Evolutionary conservation across 2,888 invertebrate genomes (phyloP).

Genomic region (Harpalus rubripes): DNA sequence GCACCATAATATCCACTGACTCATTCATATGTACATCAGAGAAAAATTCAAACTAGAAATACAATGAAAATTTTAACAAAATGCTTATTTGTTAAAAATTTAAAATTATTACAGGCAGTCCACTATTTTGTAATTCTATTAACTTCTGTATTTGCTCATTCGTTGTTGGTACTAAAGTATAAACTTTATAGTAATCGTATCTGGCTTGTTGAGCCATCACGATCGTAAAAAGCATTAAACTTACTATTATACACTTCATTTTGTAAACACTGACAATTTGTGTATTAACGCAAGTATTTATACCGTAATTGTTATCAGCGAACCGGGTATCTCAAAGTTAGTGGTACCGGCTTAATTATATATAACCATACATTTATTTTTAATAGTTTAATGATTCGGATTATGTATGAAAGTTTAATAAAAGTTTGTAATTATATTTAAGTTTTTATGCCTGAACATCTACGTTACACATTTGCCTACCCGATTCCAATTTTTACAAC

Average conservation of each 20-base stretch:
- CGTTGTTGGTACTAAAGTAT: neutral
- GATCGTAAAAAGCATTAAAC: neutral
- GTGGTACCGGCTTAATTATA: neutral
- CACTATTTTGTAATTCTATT: neutral
- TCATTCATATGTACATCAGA: constrained; percentile 74
- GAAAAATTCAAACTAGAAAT: constrained; percentile 75
- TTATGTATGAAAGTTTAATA: too few species aligned
- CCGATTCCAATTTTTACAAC: too few species aligned
- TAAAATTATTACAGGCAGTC: constrained; percentile 16
- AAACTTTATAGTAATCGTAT: constrained; percentile 31
- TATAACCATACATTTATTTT: too few species aligned
- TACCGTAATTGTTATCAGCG: neutral
- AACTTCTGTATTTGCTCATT: neutral
- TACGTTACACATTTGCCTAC: too few species aligned
- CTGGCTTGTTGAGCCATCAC: constrained; percentile 5
- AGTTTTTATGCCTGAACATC: too few species aligned
- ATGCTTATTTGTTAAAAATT: neutral
- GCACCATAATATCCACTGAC: constrained; percentile 81
- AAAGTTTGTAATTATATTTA: too few species aligned
- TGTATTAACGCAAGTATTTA: neutral
- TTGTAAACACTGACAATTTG: neutral
- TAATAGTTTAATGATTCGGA: too few species aligned
- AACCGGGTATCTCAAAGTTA: too few species aligned
- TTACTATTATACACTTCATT: constrained; percentile 4
- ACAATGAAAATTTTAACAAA: neutral